Evolutionary conservation across 2,797 vertebrate species (phyloP).

Genomic region (Helarctos malayanus): DNA sequence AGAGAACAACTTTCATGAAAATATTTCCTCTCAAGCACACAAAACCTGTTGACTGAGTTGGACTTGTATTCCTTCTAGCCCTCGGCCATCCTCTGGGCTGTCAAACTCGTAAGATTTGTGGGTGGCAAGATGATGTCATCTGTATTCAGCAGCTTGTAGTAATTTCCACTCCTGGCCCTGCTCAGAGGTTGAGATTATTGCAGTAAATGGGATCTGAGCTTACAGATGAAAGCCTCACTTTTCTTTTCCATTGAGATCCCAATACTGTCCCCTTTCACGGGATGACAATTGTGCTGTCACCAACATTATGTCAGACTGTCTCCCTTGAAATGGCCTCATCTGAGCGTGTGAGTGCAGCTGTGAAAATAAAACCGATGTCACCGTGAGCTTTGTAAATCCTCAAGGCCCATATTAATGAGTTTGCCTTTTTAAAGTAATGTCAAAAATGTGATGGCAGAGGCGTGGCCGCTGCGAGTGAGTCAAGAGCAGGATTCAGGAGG

Average conservation of each 20-base stretch:
- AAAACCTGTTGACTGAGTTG: constrained; percentile 26
- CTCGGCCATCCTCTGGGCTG: constrained; percentile 79
- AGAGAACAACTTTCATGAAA: constrained; percentile 14
- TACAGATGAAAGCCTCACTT: constrained; percentile 83
- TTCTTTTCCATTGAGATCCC: constrained; percentile 87
- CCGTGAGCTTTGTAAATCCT: constrained; percentile 79
- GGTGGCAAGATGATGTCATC: constrained; percentile 88
- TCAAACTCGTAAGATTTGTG: constrained; percentile 80
- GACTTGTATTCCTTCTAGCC: constrained; percentile 64
- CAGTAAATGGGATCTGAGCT: constrained; percentile 81
- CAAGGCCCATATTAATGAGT: background rate
- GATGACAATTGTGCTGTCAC: constrained; percentile 88
- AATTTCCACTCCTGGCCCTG: constrained; percentile 87
- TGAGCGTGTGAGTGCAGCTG: constrained; percentile 86
- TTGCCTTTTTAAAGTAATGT: constrained; percentile 66
- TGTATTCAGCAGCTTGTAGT: constrained; percentile 85
- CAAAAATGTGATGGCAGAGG: constrained; percentile 58
- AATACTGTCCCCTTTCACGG: constrained; percentile 82
- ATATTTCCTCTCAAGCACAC: constrained; percentile 29
- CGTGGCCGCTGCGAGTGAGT: background rate
- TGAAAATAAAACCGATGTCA: constrained; percentile 85
- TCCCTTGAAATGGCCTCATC: constrained; percentile 80
- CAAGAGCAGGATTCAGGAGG: background rate
- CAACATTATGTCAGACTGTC: constrained; percentile 85
- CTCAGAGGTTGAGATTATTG: constrained; percentile 83